A percentile compares a stretch with the other conserved stretches of the same genome.
phyloP scores from a whole-genome alignment of 1,140 invertebrate species.

The Oryctes rhinoceros region DNA sequence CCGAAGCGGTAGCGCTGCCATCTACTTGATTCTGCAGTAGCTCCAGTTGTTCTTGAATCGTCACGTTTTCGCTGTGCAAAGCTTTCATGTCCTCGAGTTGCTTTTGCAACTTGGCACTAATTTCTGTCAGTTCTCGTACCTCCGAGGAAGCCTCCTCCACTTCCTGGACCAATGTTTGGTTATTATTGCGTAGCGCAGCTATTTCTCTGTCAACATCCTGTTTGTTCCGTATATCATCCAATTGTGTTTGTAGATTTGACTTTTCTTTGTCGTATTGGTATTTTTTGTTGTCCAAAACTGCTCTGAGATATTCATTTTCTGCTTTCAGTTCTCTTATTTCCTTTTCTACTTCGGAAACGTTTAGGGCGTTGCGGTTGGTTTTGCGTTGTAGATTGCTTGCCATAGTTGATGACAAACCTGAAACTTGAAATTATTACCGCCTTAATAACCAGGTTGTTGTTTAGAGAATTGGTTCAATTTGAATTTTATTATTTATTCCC shows the following conservation, averaged over 20 bases:
- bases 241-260: not conserved
- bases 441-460: too few species aligned
- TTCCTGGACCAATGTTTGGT: not conserved
- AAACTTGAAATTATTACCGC: not conserved
- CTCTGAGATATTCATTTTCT: constrained; percentile 9
- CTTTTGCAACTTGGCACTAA: not conserved
- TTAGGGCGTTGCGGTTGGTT: constrained; percentile 11
- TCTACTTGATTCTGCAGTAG: not conserved
- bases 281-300: not conserved
- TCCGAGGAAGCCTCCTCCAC: not conserved
- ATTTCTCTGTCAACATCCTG: constrained; percentile 1
- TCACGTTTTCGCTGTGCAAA: not conserved
- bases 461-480: too few species aligned
- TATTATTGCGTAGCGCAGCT: not conserved
- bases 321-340: constrained; percentile 15
- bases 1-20: not conserved
- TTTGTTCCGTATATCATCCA: not conserved
- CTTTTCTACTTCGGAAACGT: constrained; percentile 10
- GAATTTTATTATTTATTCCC: too few species aligned
- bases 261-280: constrained; percentile 5
- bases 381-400: constrained; percentile 20
- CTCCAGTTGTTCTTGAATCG: not conserved
- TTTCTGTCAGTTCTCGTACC: not conserved
- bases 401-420: not conserved
- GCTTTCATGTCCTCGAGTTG: constrained; percentile 14